These are phyloP conservation scores for Graptemys geographica DNA, from an alignment of 2,797 vertebrate species.

Conservation along the genomic window DNA sequence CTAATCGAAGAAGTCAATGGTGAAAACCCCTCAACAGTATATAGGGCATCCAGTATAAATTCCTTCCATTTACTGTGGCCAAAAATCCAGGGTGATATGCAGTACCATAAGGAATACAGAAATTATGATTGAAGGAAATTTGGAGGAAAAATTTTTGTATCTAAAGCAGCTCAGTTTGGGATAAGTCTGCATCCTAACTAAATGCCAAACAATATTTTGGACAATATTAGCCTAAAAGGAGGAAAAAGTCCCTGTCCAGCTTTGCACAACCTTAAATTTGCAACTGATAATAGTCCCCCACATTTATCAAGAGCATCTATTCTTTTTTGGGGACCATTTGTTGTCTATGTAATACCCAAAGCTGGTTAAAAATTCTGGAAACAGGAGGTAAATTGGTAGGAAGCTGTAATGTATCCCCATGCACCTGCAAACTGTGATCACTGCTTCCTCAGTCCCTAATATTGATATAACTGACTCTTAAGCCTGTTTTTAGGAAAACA, in stretches of 20 bases:
- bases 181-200: background rate
- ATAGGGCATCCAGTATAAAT: background rate
- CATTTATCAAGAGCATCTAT: background rate
- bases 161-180: background rate
- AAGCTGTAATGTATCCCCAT: background rate
- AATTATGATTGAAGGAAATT: background rate
- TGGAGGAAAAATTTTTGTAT: background rate
- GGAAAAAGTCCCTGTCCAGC: rapidly evolving
- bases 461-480: background rate
- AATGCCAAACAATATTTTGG: background rate
- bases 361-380: background rate
- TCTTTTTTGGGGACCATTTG: background rate
- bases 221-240: background rate
- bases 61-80: background rate
- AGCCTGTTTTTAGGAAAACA: background rate
- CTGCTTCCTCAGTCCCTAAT: background rate
- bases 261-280: background rate
- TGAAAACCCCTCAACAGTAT: background rate
- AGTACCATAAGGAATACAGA: background rate
- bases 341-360: background rate
- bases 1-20: background rate
- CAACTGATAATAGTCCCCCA: background rate
- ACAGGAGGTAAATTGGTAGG: background rate
- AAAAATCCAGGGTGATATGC: background rate
- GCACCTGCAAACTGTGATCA: rapidly evolving